Evolutionary conservation across 2,113 vertebrate species (phyloP).

Genomic region (Cyphomyrus discorhynchus): DNA sequence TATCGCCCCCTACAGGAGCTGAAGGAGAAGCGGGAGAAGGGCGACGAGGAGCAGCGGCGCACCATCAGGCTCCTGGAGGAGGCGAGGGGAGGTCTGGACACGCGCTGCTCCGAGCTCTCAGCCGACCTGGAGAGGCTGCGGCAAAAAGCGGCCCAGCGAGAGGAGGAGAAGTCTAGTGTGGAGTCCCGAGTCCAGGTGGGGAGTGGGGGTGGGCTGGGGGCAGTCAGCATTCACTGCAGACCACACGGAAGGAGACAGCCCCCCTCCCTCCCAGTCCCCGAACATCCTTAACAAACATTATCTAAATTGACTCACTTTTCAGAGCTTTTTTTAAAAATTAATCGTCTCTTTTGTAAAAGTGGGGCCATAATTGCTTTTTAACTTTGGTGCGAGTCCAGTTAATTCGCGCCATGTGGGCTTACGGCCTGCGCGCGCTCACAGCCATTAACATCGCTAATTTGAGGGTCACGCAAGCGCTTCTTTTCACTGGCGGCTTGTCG

Average conservation of each 20-base stretch:
- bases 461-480: not conserved
- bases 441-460: slow-evolving; percentile 4
- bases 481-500: not conserved
- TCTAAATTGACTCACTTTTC: slow-evolving; percentile 2
- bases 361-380: not conserved
- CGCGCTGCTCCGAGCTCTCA: slow-evolving; percentile 71
- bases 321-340: not conserved
- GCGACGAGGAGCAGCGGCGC: slow-evolving; percentile 73
- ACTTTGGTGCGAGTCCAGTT: not conserved
- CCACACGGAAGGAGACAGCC: not conserved
- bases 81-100: slow-evolving; percentile 76
- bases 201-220: not conserved
- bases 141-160: slow-evolving; percentile 68
- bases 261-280: not conserved
- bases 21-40: slow-evolving; percentile 68
- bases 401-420: not conserved
- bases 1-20: slow-evolving; percentile 63
- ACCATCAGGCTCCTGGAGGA: slow-evolving; percentile 73
- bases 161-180: slow-evolving; percentile 64
- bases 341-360: not conserved
- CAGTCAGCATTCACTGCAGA: not conserved
- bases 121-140: slow-evolving; percentile 85
- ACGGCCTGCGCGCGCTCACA: not conserved
- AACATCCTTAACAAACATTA: not conserved
- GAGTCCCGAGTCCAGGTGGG: slow-evolving; percentile 76